A percentile compares a stretch with the other conserved stretches of the same genome.
These are phyloP conservation scores for Montipora foliosa DNA, from an alignment of 64 coral and sea anemone species.

Conservation along the genomic window DNA sequence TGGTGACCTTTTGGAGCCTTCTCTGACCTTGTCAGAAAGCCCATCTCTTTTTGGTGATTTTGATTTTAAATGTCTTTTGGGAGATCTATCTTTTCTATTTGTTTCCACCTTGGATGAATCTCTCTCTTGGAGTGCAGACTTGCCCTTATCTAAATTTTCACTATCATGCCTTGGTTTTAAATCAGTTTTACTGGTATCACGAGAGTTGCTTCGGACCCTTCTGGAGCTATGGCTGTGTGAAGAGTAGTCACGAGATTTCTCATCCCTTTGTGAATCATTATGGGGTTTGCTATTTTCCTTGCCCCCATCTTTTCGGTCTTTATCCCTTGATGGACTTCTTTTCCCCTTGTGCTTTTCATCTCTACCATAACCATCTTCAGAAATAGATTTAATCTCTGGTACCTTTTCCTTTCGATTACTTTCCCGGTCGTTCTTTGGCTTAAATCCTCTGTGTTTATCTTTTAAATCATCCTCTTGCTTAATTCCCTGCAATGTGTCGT, in stretches of 20 bases:
- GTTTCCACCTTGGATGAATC: conserved; percentile 34
- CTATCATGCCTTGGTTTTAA: conserved; percentile 37
- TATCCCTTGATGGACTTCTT: conserved; percentile 37
- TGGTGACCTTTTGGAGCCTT: conserved; percentile 15
- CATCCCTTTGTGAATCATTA: conserved; percentile 46
- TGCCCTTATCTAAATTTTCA: conserved; percentile 12
- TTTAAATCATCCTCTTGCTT: conserved; percentile 23
- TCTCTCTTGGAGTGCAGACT: conserved; percentile 36
- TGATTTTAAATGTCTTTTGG: conserved; percentile 4
- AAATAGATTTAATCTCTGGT: background rate
- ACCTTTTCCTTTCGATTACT: conserved; percentile 16
- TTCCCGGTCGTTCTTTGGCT: conserved; percentile 35
- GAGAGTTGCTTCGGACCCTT: conserved; percentile 22
- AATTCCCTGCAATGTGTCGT: background rate
- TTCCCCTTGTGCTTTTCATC: conserved; percentile 45
- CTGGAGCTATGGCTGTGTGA: conserved; percentile 50
- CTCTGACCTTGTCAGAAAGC: conserved; percentile 1
- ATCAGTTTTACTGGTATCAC: conserved; percentile 15
- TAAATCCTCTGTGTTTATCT: conserved; percentile 35
- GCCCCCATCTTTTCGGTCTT: conserved; percentile 27
- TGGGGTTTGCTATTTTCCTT: conserved; percentile 58
- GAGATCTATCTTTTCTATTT: conserved; percentile 31
- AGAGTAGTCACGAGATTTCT: conserved; percentile 16
- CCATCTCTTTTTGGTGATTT: conserved; percentile 28
- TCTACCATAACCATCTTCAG: background rate